These are phyloP conservation scores for Ischnus inquisitorius DNA, from an alignment of 2,888 invertebrate species.

Conservation along the genomic window DNA sequence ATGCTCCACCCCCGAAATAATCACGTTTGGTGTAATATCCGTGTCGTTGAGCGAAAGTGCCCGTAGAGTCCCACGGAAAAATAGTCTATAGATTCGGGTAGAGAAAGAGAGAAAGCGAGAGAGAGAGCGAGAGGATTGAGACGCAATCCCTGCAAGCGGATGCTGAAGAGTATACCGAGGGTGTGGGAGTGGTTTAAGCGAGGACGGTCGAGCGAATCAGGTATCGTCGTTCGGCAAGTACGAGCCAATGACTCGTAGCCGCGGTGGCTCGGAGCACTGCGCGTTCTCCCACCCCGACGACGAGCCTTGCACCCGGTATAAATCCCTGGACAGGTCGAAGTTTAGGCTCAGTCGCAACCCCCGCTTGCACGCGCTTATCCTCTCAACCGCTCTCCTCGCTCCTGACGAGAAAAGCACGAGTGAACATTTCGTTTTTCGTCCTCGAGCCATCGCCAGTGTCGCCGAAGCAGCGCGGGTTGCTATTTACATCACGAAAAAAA, in stretches of 20 bases:
- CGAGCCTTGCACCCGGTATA: slow-evolving; percentile 39
- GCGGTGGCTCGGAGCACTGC: background rate
- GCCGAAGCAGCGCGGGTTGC: background rate
- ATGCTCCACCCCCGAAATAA: slow-evolving; percentile 72
- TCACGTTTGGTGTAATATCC: slow-evolving; percentile 77
- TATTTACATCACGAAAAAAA: background rate
- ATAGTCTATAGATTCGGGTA: background rate
- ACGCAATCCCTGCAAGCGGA: slow-evolving; percentile 1
- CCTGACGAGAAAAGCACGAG: background rate
- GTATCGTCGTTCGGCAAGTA: background rate
- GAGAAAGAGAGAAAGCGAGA: background rate
- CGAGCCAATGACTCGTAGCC: slow-evolving; percentile 30
- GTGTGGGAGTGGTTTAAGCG: slow-evolving; percentile 28
- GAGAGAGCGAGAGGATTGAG: slow-evolving; percentile 21
- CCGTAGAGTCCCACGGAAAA: background rate
- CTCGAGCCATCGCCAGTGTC: background rate
- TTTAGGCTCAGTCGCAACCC: slow-evolving; percentile 58
- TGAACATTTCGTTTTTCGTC: slow-evolving; percentile 28
- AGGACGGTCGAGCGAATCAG: background rate
- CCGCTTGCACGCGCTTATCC: slow-evolving; percentile 15
- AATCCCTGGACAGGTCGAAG: slow-evolving; percentile 40
- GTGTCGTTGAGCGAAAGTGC: slow-evolving; percentile 49
- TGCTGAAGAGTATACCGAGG: slow-evolving; percentile 38
- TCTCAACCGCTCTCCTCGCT: background rate
- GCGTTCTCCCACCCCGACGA: slow-evolving; percentile 39